Conservation (phyloP, 2,113 vertebrate species). For the Aythya baeri region DNA sequence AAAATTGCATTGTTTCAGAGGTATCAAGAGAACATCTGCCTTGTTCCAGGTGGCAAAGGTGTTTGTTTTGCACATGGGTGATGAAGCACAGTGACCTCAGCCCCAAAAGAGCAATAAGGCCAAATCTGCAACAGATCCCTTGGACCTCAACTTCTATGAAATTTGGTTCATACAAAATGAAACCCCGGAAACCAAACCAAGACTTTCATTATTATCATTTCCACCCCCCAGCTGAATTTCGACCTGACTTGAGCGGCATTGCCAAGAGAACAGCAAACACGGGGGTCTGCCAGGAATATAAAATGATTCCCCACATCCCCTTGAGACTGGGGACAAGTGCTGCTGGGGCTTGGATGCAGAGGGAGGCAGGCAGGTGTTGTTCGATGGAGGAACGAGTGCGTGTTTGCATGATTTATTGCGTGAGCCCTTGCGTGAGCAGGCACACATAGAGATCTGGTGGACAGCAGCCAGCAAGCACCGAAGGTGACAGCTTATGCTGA, state of each 20-base stretch:
- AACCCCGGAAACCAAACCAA: background rate
- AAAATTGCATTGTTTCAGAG: background rate
- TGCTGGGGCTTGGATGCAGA: background rate
- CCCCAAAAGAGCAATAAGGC: rapidly evolving
- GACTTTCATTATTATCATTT: background rate
- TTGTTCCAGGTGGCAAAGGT: rapidly evolving
- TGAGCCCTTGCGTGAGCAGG: rapidly evolving
- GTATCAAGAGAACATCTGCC: background rate
- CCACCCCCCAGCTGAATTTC: background rate
- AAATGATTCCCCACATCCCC: background rate
- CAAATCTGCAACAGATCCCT: background rate
- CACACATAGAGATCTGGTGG: background rate
- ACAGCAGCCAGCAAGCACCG: background rate
- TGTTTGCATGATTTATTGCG: background rate
- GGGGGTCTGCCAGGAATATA: background rate
- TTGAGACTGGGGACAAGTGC: background rate
- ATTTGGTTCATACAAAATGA: background rate
- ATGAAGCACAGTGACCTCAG: background rate
- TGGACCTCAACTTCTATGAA: rapidly evolving
- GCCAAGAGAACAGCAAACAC: background rate
- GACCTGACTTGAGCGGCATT: background rate
- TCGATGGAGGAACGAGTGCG: background rate
- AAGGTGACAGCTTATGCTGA: background rate
- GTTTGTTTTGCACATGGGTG: background rate
- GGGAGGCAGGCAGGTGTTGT: rapidly evolving